A percentile compares a stretch with the other conserved stretches of the same genome.
Conservation (phyloP, 2,797 vertebrate species). For the Trematomus bernacchii region DNA sequence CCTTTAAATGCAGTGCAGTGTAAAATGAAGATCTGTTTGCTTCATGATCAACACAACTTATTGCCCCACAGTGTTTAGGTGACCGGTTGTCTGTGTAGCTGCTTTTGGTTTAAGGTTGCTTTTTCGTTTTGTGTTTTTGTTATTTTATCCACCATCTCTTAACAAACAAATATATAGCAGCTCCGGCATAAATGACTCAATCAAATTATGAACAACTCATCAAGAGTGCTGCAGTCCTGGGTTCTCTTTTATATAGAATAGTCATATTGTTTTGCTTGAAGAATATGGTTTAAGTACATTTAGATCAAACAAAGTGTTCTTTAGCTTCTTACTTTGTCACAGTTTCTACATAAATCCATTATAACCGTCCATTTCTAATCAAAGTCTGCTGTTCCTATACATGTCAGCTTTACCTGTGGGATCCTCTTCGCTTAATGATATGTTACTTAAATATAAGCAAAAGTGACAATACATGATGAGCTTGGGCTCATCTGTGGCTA, state of each 20-base stretch:
- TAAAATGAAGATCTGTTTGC: neutral
- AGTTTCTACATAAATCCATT: conserved; percentile 7
- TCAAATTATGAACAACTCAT: conserved; percentile 15
- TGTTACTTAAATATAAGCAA: conserved; percentile 16
- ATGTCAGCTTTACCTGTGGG: conserved; percentile 27
- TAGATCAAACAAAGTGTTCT: no score
- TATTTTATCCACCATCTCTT: conserved; percentile 28
- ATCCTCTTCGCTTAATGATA: conserved; percentile 1
- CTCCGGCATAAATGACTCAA: neutral
- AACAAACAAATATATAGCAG: neutral
- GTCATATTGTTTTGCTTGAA: neutral
- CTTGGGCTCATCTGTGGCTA: neutral
- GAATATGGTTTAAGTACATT: neutral
- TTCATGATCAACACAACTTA: neutral
- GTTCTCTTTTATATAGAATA: conserved; percentile 8
- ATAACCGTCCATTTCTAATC: neutral
- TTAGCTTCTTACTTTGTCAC: neutral
- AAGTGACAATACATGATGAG: neutral
- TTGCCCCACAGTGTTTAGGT: conserved; percentile 1
- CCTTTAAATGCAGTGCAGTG: neutral
- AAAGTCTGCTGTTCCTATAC: conserved; percentile 14
- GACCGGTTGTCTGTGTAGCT: conserved; percentile 4
- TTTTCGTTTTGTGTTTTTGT: conserved; percentile 17
- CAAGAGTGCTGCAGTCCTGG: neutral
- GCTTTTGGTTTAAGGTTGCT: conserved; percentile 9